These are phyloP conservation scores for Xestobium rufovillosum DNA, from an alignment of 2,888 invertebrate genomes.

Conservation along the genomic window DNA sequence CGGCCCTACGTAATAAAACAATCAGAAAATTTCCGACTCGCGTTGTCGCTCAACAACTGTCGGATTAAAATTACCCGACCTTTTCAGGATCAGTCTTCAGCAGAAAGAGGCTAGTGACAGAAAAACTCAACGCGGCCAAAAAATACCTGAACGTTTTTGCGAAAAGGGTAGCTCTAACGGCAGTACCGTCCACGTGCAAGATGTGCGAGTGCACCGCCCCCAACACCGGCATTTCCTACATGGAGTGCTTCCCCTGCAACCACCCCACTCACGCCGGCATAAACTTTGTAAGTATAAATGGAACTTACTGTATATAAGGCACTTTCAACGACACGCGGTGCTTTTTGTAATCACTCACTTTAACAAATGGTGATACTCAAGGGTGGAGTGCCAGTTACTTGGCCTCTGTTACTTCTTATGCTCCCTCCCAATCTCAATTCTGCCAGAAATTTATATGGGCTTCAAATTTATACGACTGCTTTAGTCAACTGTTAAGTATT, in stretches of 20 bases:
- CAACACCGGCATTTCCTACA: slow-evolving; percentile 56
- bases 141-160: slow-evolving; percentile 60
- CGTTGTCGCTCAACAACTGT: too few species aligned
- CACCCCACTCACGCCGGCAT: slow-evolving; percentile 45
- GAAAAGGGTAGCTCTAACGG: slow-evolving; percentile 57
- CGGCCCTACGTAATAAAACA: too few species aligned
- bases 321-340: slow-evolving; percentile 31
- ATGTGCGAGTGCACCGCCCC: slow-evolving; percentile 63
- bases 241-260: slow-evolving; percentile 58
- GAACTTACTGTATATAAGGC: slow-evolving; percentile 23
- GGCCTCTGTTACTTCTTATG: slow-evolving; percentile 21
- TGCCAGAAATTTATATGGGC: slow-evolving; percentile 33
- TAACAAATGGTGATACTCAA: slow-evolving; percentile 36
- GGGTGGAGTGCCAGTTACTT: slow-evolving; percentile 33
- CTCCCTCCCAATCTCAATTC: slow-evolving; percentile 35
- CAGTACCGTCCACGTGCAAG: slow-evolving; percentile 53
- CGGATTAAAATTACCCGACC: too few species aligned
- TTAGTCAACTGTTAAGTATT: slow-evolving; percentile 18
- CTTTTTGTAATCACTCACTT: slow-evolving; percentile 36
- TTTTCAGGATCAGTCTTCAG: slow-evolving; percentile 54
- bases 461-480: slow-evolving; percentile 33
- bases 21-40: too few species aligned
- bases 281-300: slow-evolving; percentile 47
- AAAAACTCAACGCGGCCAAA: slow-evolving; percentile 50
- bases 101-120: slow-evolving; percentile 50